phyloP scores from a whole-genome alignment of 37 sponge, comb jelly and placozoan species.

The Petrosia ficiformis region DNA sequence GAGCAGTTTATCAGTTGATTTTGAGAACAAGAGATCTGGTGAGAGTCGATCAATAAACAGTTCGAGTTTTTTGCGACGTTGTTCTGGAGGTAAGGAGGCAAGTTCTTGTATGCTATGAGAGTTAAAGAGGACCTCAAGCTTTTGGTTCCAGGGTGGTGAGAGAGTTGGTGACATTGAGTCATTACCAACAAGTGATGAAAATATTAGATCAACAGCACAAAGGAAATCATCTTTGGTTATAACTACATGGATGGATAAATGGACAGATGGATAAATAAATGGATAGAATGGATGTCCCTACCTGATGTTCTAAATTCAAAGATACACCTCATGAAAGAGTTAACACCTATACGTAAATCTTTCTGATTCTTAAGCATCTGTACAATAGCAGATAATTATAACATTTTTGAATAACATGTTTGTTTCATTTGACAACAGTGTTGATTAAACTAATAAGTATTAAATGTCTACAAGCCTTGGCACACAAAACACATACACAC shows the following conservation, averaged over 20 bases:
- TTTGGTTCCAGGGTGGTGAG: neutral
- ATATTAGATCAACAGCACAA: slow-evolving; percentile 8
- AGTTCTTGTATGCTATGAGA: neutral
- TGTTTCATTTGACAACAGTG: no score
- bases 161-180: neutral
- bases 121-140: neutral
- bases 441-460: no score
- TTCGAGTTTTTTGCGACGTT: neutral
- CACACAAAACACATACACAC: no score
- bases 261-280: neutral
- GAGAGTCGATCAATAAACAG: neutral
- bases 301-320: slow-evolving; percentile 13
- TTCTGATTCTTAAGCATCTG: slow-evolving; percentile 22
- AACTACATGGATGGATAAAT: neutral
- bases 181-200: neutral
- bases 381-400: no score
- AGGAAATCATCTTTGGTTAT: slow-evolving; percentile 21
- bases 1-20: neutral
- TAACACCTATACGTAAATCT: slow-evolving; percentile 5
- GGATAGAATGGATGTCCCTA: neutral
- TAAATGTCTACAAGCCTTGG: no score
- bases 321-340: slow-evolving; percentile 26
- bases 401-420: no score
- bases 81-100: neutral
- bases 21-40: neutral